Base-by-base conservation (phyloP, 2,888 invertebrate genomes). In the Macrosoma leucophasiata region DNA sequence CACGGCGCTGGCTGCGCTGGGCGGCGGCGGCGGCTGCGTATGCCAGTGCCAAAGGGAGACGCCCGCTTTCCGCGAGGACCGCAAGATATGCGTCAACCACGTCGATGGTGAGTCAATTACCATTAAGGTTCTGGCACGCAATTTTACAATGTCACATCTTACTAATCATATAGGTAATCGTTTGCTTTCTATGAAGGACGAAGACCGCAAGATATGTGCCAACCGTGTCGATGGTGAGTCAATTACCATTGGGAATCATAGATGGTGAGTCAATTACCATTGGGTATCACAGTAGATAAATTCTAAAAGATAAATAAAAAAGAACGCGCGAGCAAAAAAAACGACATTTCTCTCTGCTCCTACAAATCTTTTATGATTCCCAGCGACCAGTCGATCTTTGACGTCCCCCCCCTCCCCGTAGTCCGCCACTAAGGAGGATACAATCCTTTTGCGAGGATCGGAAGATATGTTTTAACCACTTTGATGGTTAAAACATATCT, bases 171-270 rank as follows among this genome's bases (percentile, higher is more conserved):
- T n/a, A 68, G 74, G 2, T 88, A 88, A 31, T 76, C 88, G 2
- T 91, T 91, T 0, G 87, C 90, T 26, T 92, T 91, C 68, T 84
- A 92, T n/a, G n/a, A n/a, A n/a, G n/a, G n/a, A n/a, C 21, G 92
- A 93, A 56, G 93, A 93, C 63, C 85, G 89, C 47, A 78, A 85
- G 24, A 85, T 88, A 41, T 93, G 93, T 62, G 90, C 91, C 47
- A 89, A 90, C 61, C 88, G 90, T 53, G 87, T 93, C 46, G 89
- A 90, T 53, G 92, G 92, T 92, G 70, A 86, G 41, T 5, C 12
- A 9, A 10, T 1, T 8, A 6, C 19, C 11, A 12, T 18, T 27
- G 13, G 9, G 3, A n/a, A 24, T 24, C 14, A n/a, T n/a, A n/a
- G 89, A 90, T 53, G 92, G 92, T 92, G 70, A 86, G 41, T 5